These are phyloP conservation scores for Rhamphomyia laevipes DNA, from an alignment of 2,888 invertebrate genomes.

Conservation along the genomic window DNA sequence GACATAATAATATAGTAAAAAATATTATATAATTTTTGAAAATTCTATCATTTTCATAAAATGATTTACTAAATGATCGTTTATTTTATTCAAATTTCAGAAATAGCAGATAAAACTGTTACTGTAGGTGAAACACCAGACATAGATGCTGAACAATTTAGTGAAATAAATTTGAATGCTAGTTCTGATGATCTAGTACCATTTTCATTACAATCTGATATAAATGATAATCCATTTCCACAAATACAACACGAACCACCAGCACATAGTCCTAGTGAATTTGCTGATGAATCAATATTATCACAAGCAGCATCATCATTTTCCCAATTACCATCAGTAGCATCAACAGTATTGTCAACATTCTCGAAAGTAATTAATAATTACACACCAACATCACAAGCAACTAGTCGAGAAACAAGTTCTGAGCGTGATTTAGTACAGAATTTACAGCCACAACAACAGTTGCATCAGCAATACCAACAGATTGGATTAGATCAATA, in stretches of 20 bases:
- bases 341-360: constrained; percentile 52
- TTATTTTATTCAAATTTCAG: constrained; percentile 18
- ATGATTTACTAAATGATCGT: neutral
- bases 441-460: neutral
- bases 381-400: constrained; percentile 4
- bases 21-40: neutral
- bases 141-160: constrained; percentile 39
- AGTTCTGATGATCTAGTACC: constrained; percentile 16
- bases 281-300: constrained; percentile 25
- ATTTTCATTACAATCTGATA: constrained; percentile 14
- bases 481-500: neutral
- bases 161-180: constrained; percentile 41
- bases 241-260: constrained; percentile 21
- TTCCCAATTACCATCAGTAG: constrained; percentile 47
- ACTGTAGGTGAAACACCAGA: constrained; percentile 29
- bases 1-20: too few species aligned
- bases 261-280: constrained; percentile 5
- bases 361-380: constrained; percentile 33
- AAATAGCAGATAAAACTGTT: constrained; percentile 31
- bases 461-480: constrained; percentile 3
- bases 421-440: neutral
- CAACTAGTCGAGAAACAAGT: neutral
- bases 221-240: constrained; percentile 24
- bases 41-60: neutral
- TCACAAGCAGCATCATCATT: constrained; percentile 34